Evolutionary conservation across 1,140 invertebrate genomes (phyloP).

Genomic region (Metaphire vulgaris): DNA sequence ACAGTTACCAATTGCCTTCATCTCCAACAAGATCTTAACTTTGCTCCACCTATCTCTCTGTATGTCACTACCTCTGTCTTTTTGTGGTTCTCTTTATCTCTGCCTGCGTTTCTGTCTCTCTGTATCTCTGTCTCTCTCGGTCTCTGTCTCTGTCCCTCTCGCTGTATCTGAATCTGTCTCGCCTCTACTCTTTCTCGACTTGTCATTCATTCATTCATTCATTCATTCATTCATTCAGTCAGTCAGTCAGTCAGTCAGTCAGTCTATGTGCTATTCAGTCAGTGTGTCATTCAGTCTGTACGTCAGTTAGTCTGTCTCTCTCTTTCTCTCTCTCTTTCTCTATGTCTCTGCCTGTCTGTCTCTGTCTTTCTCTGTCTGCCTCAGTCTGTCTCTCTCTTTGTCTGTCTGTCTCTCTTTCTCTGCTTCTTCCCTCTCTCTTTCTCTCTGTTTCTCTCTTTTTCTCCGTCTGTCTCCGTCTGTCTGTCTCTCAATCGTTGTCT

Average conservation of each 20-base stretch:
- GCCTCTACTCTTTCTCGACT: background rate
- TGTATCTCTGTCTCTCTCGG: background rate
- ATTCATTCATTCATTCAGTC: background rate
- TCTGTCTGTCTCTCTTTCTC: constrained; percentile 15
- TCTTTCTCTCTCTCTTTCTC: constrained; percentile 5
- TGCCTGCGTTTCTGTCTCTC: background rate
- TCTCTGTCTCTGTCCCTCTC: background rate
- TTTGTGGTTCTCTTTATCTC: background rate
- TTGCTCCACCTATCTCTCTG: too few species aligned
- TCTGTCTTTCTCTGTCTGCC: constrained; percentile 16
- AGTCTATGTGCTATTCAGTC: background rate
- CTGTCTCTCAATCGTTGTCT: too few species aligned
- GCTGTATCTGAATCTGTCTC: background rate
- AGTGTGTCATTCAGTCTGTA: background rate
- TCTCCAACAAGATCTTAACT: too few species aligned
- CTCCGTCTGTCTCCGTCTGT: too few species aligned
- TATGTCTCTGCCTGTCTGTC: constrained; percentile 14
- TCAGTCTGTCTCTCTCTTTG: constrained; percentile 7
- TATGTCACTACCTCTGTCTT: too few species aligned
- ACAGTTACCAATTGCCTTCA: too few species aligned
- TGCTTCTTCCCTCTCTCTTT: constrained; percentile 16
- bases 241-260: background rate
- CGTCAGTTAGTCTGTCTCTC: background rate
- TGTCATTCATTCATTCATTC: background rate
- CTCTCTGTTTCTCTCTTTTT: constrained; percentile 1